phyloP scores from a whole-genome alignment of 2,888 invertebrate genomes.

The Cloeon dipterum region DNA sequence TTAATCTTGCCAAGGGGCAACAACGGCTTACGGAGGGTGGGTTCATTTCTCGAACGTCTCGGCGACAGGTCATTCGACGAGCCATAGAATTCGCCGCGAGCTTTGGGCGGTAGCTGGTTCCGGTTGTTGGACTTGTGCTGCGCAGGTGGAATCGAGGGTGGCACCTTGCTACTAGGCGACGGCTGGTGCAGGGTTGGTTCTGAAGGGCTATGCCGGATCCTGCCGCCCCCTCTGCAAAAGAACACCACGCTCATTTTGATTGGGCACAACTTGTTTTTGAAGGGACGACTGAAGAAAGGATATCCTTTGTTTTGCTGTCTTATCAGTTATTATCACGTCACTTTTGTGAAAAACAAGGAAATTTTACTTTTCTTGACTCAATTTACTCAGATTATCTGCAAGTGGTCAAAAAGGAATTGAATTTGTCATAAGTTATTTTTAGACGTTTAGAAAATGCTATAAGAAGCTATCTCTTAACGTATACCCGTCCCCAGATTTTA shows the following conservation, averaged over 20 bases:
- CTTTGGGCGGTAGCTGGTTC: not conserved
- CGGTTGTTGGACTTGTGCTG: not conserved
- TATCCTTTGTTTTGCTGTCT: not conserved
- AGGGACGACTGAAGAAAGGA: not conserved
- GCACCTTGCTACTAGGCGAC: not conserved
- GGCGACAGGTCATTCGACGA: not conserved
- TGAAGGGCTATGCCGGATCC: conserved; percentile 23
- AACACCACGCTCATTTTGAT: too few relatives aligned
- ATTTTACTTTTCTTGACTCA: too few relatives aligned
- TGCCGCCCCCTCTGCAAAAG: conserved; percentile 18
- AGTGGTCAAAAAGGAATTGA: too few relatives aligned
- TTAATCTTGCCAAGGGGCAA: not conserved
- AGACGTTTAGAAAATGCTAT: too few relatives aligned
- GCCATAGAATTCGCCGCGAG: not conserved
- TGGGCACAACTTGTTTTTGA: not conserved
- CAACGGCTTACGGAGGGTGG: not conserved
- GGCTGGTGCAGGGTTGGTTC: conserved; percentile 21
- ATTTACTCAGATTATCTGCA: not conserved
- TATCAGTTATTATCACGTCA: too few relatives aligned
- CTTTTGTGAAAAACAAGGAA: too few relatives aligned
- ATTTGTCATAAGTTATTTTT: too few relatives aligned
- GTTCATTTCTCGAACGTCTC: not conserved
- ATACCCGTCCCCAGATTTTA: too few relatives aligned
- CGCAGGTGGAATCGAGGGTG: not conserved
- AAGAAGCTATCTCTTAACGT: too few relatives aligned